Conservation (phyloP, 2,113 vertebrate species). For the Zapornia atra region DNA sequence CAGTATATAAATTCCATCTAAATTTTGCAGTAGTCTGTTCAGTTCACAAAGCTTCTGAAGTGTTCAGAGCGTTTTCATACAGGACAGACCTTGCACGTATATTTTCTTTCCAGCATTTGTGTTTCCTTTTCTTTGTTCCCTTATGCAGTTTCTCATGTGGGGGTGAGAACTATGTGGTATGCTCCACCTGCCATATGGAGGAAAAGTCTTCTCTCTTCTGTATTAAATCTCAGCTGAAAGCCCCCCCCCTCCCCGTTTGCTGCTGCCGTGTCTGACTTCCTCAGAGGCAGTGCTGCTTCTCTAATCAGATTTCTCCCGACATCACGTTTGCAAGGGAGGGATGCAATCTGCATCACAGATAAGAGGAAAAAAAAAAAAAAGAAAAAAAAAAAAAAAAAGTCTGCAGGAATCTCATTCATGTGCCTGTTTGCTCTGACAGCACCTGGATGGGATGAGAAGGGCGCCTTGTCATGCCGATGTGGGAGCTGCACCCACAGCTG, state of each 20-base stretch:
- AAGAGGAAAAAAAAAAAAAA: neutral
- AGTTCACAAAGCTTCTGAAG: neutral
- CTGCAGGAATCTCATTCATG: neutral
- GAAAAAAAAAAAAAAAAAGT: neutral
- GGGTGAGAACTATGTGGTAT: neutral
- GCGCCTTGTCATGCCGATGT: accelerated
- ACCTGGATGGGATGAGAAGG: neutral
- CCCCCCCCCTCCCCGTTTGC: neutral
- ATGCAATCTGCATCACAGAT: neutral
- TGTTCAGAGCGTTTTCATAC: neutral
- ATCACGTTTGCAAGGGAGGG: neutral
- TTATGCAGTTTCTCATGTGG: neutral
- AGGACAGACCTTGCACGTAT: neutral
- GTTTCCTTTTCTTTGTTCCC: slow-evolving; percentile 20
- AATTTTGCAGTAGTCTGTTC: neutral
- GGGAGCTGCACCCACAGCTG: neutral
- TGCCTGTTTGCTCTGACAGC: neutral
- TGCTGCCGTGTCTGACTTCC: neutral
- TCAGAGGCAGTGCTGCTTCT: neutral
- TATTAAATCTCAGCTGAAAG: neutral
- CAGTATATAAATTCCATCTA: neutral
- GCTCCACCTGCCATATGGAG: slow-evolving; percentile 13
- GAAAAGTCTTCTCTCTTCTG: neutral
- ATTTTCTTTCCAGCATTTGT: neutral
- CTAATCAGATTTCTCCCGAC: neutral